These are phyloP conservation scores for Pionites leucogaster DNA, from an alignment of 2,113 vertebrate genomes.

Conservation along the genomic window DNA sequence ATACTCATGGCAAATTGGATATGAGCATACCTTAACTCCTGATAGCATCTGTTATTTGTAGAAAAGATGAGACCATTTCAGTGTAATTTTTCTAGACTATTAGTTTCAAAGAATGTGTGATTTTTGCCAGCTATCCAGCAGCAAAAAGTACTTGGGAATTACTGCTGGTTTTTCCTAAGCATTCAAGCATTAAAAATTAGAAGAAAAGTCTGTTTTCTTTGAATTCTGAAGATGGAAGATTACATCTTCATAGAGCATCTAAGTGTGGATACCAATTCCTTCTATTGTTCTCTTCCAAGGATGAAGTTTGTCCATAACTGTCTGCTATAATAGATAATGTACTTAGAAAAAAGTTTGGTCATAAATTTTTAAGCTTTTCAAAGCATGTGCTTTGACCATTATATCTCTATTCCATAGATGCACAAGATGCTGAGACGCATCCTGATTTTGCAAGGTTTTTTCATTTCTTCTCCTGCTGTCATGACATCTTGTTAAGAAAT, in stretches of 20 bases:
- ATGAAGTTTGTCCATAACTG: neutral
- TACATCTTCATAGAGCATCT: neutral
- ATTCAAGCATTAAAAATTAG: neutral
- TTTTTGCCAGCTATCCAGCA: neutral
- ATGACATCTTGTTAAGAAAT: neutral
- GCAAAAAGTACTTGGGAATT: neutral
- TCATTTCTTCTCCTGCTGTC: neutral
- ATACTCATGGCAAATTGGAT: neutral
- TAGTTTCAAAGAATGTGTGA: neutral
- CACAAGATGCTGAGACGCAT: neutral
- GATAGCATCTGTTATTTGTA: neutral
- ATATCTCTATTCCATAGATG: neutral
- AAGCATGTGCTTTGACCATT: neutral
- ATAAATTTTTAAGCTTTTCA: neutral
- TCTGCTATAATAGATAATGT: neutral
- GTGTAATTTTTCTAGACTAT: neutral
- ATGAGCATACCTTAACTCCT: neutral
- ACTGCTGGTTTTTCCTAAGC: neutral
- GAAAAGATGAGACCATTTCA: neutral
- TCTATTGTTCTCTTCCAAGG: neutral
- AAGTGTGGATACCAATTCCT: neutral
- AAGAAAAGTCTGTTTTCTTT: neutral
- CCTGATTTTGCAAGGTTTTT: neutral
- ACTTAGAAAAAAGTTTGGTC: neutral
- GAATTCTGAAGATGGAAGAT: neutral